Percentiles rank a stretch among this genome's conserved stretches.
These are phyloP conservation scores for Aethina tumida DNA, from an alignment of 1,140 invertebrate species.

Conservation along the genomic window DNA sequence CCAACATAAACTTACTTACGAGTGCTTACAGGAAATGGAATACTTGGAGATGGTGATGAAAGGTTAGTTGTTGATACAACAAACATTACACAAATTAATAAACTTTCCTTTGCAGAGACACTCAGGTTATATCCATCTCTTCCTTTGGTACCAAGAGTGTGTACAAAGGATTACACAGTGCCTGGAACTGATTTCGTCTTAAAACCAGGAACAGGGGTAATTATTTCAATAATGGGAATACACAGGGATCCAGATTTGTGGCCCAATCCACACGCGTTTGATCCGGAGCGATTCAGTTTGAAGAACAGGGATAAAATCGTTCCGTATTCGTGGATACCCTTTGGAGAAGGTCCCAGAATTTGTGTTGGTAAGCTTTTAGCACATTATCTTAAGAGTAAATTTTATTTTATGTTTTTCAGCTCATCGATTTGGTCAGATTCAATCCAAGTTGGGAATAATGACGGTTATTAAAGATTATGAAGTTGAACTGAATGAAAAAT, in stretches of 20 bases:
- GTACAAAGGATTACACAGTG: slow-evolving; percentile 39
- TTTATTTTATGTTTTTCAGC: slow-evolving; percentile 31
- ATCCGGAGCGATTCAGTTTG: slow-evolving; percentile 48
- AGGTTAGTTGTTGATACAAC: slow-evolving; percentile 32
- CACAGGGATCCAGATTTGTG: slow-evolving; percentile 50
- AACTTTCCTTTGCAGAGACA: slow-evolving; percentile 28
- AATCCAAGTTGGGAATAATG: slow-evolving; percentile 32
- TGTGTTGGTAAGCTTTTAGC: slow-evolving; percentile 45
- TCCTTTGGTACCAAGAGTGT: slow-evolving; percentile 34
- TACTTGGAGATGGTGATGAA: slow-evolving; percentile 30
- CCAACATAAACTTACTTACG: slow-evolving; percentile 43
- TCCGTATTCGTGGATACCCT: slow-evolving; percentile 42
- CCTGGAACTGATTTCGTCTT: slow-evolving; percentile 47
- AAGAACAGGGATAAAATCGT: slow-evolving; percentile 33
- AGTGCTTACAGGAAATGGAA: slow-evolving; percentile 45
- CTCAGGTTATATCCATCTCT: slow-evolving; percentile 25
- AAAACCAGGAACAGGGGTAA: slow-evolving; percentile 47
- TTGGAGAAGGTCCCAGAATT: slow-evolving; percentile 49
- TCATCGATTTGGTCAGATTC: slow-evolving; percentile 34
- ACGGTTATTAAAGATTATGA: slow-evolving; percentile 28
- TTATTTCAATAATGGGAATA: slow-evolving; percentile 50
- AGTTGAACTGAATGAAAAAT: slow-evolving; percentile 25
- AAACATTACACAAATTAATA: slow-evolving; percentile 1
- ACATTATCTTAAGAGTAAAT: slow-evolving; percentile 39
- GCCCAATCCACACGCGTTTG: slow-evolving; percentile 48